These are phyloP conservation scores for Apoda limacodes DNA, from an alignment of 2,888 invertebrate genomes.

Conservation along the genomic window DNA sequence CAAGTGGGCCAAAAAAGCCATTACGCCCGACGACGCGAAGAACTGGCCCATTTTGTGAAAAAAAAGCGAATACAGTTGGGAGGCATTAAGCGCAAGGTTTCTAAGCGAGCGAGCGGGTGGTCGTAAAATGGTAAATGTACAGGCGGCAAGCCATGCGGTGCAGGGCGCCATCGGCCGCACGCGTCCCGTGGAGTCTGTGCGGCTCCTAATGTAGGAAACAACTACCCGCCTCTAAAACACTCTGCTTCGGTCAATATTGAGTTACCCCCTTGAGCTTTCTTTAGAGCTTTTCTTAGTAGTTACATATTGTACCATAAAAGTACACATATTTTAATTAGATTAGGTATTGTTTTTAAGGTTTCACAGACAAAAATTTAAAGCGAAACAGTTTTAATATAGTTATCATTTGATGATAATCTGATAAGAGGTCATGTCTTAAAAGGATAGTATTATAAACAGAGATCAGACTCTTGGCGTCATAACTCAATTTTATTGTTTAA, in stretches of 20 bases:
- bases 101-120: constrained; percentile 36
- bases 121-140: constrained; percentile 45
- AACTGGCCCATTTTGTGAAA: neutral
- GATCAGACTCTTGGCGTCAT: too few species aligned
- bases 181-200: constrained; percentile 45
- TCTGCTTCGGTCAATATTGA: constrained; percentile 6
- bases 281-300: constrained; percentile 5
- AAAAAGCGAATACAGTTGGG: too few species aligned
- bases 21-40: constrained; percentile 19
- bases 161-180: constrained; percentile 40
- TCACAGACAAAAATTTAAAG: too few species aligned
- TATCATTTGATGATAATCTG: too few species aligned
- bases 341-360: too few species aligned
- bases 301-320: too few species aligned
- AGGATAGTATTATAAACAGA: too few species aligned
- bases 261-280: constrained; percentile 6
- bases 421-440: too few species aligned
- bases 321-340: too few species aligned
- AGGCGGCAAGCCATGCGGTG: constrained; percentile 34
- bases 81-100: constrained; percentile 49
- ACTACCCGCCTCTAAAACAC: constrained; percentile 22
- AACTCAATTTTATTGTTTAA: too few species aligned
- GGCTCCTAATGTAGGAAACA: too few species aligned
- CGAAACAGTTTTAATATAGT: too few species aligned
- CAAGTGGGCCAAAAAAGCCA: constrained; percentile 30